phyloP scores from a whole-genome alignment of 2,888 invertebrate species.

The Melolontha melolontha region DNA sequence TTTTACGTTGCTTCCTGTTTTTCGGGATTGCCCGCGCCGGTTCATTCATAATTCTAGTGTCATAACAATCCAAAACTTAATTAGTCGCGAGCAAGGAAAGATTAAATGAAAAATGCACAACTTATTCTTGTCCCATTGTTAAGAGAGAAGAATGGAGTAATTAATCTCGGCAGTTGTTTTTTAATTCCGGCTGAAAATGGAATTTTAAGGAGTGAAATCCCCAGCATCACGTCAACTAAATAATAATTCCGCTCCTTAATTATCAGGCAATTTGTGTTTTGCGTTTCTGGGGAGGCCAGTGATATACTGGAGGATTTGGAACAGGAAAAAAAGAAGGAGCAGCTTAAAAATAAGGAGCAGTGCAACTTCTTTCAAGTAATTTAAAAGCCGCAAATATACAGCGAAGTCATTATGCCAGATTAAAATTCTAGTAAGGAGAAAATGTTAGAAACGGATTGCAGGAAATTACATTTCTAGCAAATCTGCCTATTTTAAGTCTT shows the following conservation, averaged over 20 bases:
- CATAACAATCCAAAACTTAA: conserved; percentile 9
- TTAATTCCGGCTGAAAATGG: conserved; percentile 10
- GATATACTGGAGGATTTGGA: no score
- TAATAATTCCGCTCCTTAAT: conserved; percentile 1
- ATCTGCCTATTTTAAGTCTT: no score
- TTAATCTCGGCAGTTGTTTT: conserved; percentile 19
- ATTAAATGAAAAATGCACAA: conserved; percentile 16
- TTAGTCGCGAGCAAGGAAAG: not conserved
- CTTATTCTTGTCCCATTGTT: conserved; percentile 11
- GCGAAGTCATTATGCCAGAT: no score
- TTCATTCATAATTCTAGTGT: conserved; percentile 3
- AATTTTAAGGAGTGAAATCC: conserved; percentile 5
- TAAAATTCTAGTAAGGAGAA: no score
- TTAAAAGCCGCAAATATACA: no score
- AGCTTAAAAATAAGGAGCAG: no score
- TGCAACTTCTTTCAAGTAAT: no score
- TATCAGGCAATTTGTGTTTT: conserved; percentile 8
- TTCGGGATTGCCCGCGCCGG: not conserved
- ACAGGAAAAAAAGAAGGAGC: no score
- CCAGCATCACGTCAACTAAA: conserved; percentile 2
- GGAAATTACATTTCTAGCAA: no score
- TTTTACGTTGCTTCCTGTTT: no score
- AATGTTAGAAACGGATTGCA: no score
- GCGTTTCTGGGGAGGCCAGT: no score
- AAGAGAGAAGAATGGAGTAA: conserved; percentile 1